phyloP scores from a whole-genome alignment of 2,113 vertebrate species.

The Caretta caretta region DNA sequence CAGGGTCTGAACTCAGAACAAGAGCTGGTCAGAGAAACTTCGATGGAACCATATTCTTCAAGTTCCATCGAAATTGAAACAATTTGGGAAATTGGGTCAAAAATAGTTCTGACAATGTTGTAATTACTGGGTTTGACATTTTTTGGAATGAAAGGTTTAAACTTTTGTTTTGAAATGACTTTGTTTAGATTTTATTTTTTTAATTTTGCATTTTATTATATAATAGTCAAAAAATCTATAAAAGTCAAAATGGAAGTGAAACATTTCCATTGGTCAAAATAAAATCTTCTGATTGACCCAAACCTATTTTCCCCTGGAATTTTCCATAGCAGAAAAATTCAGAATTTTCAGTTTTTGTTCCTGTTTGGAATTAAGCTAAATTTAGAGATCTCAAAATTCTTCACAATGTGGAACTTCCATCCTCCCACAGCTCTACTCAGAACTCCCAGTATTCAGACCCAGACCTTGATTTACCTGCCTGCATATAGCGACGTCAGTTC shows the following conservation, averaged over 20 bases:
- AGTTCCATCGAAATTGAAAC: neutral
- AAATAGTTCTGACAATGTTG: neutral
- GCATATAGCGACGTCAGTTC: neutral
- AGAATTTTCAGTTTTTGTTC: neutral
- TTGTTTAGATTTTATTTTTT: neutral
- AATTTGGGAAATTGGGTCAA: neutral
- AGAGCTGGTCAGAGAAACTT: accelerated
- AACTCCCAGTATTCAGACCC: neutral
- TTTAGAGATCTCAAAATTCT: neutral
- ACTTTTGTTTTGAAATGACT: neutral
- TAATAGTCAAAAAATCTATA: neutral
- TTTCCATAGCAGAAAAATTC: neutral
- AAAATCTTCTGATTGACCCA: neutral
- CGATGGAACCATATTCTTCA: neutral
- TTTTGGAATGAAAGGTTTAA: neutral
- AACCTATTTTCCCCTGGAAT: neutral
- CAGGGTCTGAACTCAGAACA: accelerated
- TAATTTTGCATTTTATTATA: neutral
- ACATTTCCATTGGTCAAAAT: neutral
- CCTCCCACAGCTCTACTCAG: neutral
- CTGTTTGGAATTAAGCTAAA: neutral
- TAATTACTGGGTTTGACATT: neutral
- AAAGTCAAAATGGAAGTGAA: no score
- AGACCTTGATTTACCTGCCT: neutral
- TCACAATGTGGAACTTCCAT: neutral